Percentiles rank a stretch among this genome's conserved stretches.
Evolutionary conservation across 2,888 invertebrate genomes (phyloP).

Genomic region (Drosophila putrida): DNA sequence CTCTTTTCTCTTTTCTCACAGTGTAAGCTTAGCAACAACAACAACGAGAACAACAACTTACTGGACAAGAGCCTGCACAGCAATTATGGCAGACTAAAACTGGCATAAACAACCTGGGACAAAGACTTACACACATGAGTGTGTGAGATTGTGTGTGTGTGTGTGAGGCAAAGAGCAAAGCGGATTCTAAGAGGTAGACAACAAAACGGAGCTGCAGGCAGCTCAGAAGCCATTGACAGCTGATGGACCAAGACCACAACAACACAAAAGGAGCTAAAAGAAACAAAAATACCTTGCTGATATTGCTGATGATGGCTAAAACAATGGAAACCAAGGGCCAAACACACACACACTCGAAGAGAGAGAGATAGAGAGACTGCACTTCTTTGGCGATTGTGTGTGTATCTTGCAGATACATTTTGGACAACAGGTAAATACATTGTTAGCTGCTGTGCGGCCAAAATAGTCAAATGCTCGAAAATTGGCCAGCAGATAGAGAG

Average conservation of each 20-base stretch:
- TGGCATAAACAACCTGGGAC: constrained; percentile 56
- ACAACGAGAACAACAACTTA: constrained; percentile 26
- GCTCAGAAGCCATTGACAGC: constrained; percentile 58
- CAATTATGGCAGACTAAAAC: constrained; percentile 60
- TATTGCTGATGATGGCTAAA: constrained; percentile 63
- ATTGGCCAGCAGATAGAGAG: constrained; percentile 45
- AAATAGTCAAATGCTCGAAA: constrained; percentile 63
- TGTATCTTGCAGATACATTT: constrained; percentile 73
- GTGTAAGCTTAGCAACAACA: constrained; percentile 36
- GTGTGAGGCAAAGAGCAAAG: constrained; percentile 19
- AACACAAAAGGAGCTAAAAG: constrained; percentile 24
- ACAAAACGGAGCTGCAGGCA: constrained; percentile 40
- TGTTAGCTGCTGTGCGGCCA: constrained; percentile 47
- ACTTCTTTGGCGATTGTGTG: constrained; percentile 19
- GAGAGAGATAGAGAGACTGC: not conserved
- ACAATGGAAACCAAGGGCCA: constrained; percentile 58
- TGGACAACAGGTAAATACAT: constrained; percentile 74
- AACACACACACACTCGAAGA: constrained; percentile 32
- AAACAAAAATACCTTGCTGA: constrained; percentile 36
- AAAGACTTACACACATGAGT: constrained; percentile 20
- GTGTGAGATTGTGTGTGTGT: not conserved
- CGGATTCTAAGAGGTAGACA: constrained; percentile 40
- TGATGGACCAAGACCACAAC: constrained; percentile 56
- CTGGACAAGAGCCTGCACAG: constrained; percentile 50
- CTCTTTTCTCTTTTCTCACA: constrained; percentile 21